Evolutionary conservation across 1,140 invertebrate genomes (phyloP), one percentile per base, ranked within the genome.

Genomic region (Leptonema lineaticorne): DNA sequence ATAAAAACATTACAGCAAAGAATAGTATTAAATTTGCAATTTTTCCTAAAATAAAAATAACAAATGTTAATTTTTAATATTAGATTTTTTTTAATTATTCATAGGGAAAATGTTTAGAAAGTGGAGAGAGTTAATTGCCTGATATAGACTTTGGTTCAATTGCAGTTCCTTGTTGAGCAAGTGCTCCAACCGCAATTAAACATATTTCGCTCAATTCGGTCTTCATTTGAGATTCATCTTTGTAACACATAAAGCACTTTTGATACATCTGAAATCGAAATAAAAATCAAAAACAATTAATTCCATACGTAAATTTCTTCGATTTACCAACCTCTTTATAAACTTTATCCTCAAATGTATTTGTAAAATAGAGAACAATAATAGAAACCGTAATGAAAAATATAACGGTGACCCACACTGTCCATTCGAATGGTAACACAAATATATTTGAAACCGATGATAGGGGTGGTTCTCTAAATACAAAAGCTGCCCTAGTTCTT

Each of bases 361-460:
- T 79, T 9, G 78, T 77, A 22, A 79, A 75, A 65, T 77, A 82
- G 4, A 82, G 60, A 33, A 79, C 77, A 2, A 78, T 29, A 11
- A 77, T 74, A 50, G 77, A 79, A 0, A 77, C 75, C 3, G 80
- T 29, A 69, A 76, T 75, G 48, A 87, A 79, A 4, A 79, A 74
- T 24, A 78, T 70, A 1, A 83, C 82, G 0, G 84, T 84, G n/a
- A 84, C 30, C 88, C 88, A 89, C 0, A 89, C 87, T 0, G 76
- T 77, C 0, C 71, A 78, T 29, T 84, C 79, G 74, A 89, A 89
- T 0, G 88, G 87, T 11, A 89, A 70, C 0, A 81, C 77, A 75
- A 87, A 90, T 50, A 89, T 84, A 72, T 89, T 89, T 16, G 80
- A 81, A 6, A 88, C 78, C 18, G 84, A 83, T 0, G 87, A 86